Percentiles rank a stretch among this genome's conserved stretches.
Conservation (phyloP, 2,113 vertebrate species). For the Rhombomys opimus region DNA sequence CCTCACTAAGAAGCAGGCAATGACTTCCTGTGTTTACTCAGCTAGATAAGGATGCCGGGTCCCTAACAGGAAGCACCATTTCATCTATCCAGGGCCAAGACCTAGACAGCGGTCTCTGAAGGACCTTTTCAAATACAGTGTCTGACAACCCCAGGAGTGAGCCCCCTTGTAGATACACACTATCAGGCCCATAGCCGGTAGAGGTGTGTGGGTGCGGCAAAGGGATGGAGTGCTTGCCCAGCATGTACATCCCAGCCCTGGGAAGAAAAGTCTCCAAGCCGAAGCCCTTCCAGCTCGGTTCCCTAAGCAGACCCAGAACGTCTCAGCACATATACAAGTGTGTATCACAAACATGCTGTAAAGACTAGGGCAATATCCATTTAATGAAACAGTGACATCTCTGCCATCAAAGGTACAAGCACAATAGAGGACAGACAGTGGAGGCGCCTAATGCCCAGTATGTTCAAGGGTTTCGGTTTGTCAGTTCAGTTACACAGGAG, state of each 20-base stretch:
- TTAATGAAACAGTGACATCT: neutral
- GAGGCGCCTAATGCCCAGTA: neutral
- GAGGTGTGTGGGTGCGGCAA: neutral
- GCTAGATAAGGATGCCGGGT: neutral
- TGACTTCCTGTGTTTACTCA: slow-evolving; percentile 26
- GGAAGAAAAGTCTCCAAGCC: neutral
- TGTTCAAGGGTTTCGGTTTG: neutral
- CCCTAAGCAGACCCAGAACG: slow-evolving; percentile 31
- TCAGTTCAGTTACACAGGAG: slow-evolving; percentile 33
- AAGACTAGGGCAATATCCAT: neutral
- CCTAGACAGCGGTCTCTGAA: neutral
- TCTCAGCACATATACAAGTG: neutral
- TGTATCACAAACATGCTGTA: neutral
- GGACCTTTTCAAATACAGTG: neutral
- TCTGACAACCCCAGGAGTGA: slow-evolving; percentile 15
- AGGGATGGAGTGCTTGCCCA: neutral
- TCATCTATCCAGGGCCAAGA: slow-evolving; percentile 4
- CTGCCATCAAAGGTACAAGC: neutral
- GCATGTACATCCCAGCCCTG: neutral
- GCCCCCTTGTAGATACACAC: neutral
- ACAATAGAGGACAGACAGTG: neutral
- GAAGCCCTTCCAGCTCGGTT: slow-evolving; percentile 15
- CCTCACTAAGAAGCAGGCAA: slow-evolving; percentile 24
- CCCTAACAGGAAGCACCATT: neutral
- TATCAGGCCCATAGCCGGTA: neutral